Evolutionary conservation across 1,140 invertebrate species (phyloP), one percentile per base, ranked within the genome.

Genomic region (Chrysopa pallens): DNA sequence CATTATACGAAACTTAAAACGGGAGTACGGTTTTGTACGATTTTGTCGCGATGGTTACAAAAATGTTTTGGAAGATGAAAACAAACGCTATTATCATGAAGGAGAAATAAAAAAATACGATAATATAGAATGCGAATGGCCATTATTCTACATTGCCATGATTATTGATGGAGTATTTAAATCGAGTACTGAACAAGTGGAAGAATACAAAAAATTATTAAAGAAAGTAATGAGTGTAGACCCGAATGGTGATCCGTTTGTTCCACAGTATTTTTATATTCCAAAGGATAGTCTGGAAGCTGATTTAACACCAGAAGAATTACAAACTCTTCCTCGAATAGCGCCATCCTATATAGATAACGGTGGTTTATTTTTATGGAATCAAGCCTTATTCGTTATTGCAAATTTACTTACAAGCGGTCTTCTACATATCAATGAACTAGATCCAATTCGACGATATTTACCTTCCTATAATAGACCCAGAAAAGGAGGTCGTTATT

Each of bases 51-150:
- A 99, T 67, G 95, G 95, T 2, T 96, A 80, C 60, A 87, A 88
- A 51, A 88, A 85, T 46, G 80, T 80, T 11, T 49, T 93, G 8
- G 95, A 98, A 67, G 81, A 94, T 57, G 69, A 72, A 31, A 72
- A 66, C 23, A 70, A 76, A 50, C 71, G 79, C 54, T 88, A 72
- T 52, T 77, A 78, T 50, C 63, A 74, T 44, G 68, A 70, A 48
- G 71, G 73, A 4, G 72, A 76, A 59, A 54, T 77, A 1, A 76
- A 96, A 73, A 80, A 92, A 54, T 99, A 96, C 67, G 91, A 97
- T 58, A 83, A 84, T 14, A 78, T 98, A 36, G 95, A 99, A 67
- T 90, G 86, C 56, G 92, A 98, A 66, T 98, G 95, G 92, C 95
- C 95, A 0, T 58, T 98, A 9, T 97, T 98, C 66, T 94, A 83